A percentile compares a stretch with the other conserved stretches of the same genome.
Conservation (phyloP, 2,888 invertebrate species). For the Ellobium chinense region DNA sequence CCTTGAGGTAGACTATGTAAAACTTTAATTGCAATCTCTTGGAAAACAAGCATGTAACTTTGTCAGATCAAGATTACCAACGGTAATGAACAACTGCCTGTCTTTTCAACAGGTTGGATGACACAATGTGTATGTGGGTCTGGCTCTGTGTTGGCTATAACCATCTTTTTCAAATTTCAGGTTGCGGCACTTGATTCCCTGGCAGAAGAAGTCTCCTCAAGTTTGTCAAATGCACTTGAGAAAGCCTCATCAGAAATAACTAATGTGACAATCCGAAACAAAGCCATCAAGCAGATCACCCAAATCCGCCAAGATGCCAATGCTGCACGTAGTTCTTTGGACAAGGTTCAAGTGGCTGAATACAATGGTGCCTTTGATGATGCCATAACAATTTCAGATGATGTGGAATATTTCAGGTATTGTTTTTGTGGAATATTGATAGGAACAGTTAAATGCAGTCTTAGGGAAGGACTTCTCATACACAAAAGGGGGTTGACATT, state of each 20-base stretch:
- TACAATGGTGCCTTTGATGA: neutral
- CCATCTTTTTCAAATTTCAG: no score
- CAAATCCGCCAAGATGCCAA: constrained; percentile 27
- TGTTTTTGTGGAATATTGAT: neutral
- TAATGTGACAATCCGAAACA: constrained; percentile 13
- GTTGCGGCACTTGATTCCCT: constrained; percentile 17
- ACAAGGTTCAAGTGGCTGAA: neutral
- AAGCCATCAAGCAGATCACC: constrained; percentile 11
- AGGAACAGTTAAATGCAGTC: no score
- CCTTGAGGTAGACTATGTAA: no score
- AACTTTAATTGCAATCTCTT: no score
- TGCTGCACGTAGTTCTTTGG: neutral
- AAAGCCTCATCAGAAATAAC: constrained; percentile 17
- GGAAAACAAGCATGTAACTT: no score
- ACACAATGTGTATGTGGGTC: no score
- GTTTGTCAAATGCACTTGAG: constrained; percentile 5
- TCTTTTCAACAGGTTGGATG: no score
- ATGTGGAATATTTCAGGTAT: constrained; percentile 49
- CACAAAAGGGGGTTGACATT: no score
- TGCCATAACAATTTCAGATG: constrained; percentile 14
- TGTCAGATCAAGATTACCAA: no score
- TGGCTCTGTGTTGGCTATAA: no score
- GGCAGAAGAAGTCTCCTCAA: constrained; percentile 19
- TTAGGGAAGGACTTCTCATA: no score
- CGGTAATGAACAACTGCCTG: no score